Evolutionary conservation across 2,888 invertebrate species (phyloP), one percentile per base, ranked within the genome.

Genomic region (Ornithoptera alexandrae): DNA sequence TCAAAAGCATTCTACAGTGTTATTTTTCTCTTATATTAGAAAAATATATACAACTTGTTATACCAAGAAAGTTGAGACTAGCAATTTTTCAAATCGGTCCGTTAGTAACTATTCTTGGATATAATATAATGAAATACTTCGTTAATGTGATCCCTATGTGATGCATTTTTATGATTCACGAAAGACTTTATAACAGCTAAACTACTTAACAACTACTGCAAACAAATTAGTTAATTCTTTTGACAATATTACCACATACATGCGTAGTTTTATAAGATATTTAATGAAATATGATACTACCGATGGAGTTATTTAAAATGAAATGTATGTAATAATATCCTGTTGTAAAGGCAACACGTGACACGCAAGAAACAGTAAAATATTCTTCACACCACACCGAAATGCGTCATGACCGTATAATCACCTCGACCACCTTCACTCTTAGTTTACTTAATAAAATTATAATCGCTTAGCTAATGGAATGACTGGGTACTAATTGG

Each of bases 41-140:
- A 50, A 50, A 18, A 50, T 50, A 50, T 18, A 20, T 20, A n/a
- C 20, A 57, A 10, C 7, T n/a, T n/a, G 7, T n/a, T 3, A 57
- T 69, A 62, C 46, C 68, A 65, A 74, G 70, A 69, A 69, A 68
- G 66, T 89, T 91, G 91, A 92, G 91, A 92, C 91, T 91, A 92
- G 92, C 92, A 80, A 86, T 89, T 88, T 76, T 85, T 79, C 74
- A 81, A 75, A 82, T 85, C 89, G 89, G 88, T 84, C 84, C 74
- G 68, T 72, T 70, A 70, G 70, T 70, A 66, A 63, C 62, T 56
- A 65, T 53, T 58, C 46, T 62, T 46, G 64, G 71, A 71, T 60
- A 65, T 60, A 36, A 60, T 57, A 42, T 62, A 58, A 62, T 67
- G 65, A 68, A 46, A 15, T 24, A 62, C 62, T 65, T 62, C 62